Evolutionary conservation across 2,797 vertebrate genomes (phyloP).

Genomic region (Peromyscus attwateri): DNA sequence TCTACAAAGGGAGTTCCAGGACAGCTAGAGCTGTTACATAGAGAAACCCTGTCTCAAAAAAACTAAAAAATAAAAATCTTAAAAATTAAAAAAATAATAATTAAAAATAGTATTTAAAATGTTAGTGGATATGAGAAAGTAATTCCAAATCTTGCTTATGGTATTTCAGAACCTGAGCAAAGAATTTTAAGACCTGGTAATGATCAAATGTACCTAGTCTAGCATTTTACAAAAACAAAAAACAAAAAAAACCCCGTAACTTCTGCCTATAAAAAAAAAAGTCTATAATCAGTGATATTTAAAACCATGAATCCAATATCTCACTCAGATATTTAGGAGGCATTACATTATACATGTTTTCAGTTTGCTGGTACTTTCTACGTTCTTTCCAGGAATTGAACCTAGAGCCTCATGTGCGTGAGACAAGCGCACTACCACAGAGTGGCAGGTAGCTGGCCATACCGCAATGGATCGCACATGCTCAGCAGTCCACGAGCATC

Average conservation of each 20-base stretch:
- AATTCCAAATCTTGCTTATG: conserved; percentile 13
- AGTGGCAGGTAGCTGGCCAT: background rate
- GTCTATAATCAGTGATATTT: background rate
- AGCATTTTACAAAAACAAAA: background rate
- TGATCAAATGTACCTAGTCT: background rate
- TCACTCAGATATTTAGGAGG: background rate
- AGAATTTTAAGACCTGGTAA: conserved; percentile 5
- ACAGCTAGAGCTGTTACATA: background rate
- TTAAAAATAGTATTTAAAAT: background rate
- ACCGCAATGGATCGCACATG: background rate
- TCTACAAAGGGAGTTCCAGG: background rate
- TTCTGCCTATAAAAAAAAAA: background rate
- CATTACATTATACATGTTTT: background rate
- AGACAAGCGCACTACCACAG: background rate
- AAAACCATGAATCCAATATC: background rate
- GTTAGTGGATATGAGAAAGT: background rate
- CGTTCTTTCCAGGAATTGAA: background rate
- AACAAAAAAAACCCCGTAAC: background rate
- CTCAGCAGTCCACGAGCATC: background rate
- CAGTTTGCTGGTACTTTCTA: background rate
- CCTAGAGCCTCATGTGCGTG: background rate
- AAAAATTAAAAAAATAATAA: background rate
- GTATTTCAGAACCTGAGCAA: conserved; percentile 19
- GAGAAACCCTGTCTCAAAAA: background rate
- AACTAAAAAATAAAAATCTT: background rate